phyloP scores from a whole-genome alignment of 2,797 vertebrate species.

The Chromobotia macracanthus region DNA sequence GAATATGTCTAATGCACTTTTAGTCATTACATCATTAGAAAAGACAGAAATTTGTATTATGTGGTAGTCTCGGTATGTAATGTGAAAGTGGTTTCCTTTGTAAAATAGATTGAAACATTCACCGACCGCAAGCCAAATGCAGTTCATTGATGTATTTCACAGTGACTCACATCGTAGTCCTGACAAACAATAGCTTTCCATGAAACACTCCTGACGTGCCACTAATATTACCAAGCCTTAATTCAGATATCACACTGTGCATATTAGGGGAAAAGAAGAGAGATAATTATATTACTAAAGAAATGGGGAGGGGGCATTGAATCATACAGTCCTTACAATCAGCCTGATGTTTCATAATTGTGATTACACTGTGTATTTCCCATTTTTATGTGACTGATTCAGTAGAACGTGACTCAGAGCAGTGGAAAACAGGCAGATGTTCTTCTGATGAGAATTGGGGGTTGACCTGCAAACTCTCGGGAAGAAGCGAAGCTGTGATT shows the following conservation, averaged over 20 bases:
- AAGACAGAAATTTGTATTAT: neutral
- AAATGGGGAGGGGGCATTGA: neutral
- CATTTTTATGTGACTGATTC: slow-evolving; percentile 21
- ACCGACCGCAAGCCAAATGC: neutral
- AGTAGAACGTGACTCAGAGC: neutral
- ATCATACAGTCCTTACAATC: neutral
- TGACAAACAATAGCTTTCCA: neutral
- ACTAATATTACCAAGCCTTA: slow-evolving; percentile 10
- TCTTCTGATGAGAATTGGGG: slow-evolving; percentile 7
- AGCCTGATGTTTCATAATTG: slow-evolving; percentile 11
- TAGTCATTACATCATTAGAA: neutral
- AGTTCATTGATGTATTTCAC: slow-evolving; percentile 1
- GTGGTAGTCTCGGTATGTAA: neutral
- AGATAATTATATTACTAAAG: neutral
- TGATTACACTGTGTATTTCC: slow-evolving; percentile 6
- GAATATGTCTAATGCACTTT: neutral
- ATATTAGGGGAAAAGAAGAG: slow-evolving; percentile 3
- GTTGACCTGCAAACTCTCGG: slow-evolving; percentile 71
- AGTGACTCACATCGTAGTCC: neutral
- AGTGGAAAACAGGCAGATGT: neutral
- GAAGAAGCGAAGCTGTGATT: slow-evolving; percentile 57
- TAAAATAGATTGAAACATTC: neutral
- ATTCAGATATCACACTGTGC: neutral
- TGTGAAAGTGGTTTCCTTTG: neutral
- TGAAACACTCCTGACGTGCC: neutral